Evolutionary conservation across 2,113 vertebrate species (phyloP), one percentile per base, ranked within the genome.

Genomic region (Diphyllodes magnificus): DNA sequence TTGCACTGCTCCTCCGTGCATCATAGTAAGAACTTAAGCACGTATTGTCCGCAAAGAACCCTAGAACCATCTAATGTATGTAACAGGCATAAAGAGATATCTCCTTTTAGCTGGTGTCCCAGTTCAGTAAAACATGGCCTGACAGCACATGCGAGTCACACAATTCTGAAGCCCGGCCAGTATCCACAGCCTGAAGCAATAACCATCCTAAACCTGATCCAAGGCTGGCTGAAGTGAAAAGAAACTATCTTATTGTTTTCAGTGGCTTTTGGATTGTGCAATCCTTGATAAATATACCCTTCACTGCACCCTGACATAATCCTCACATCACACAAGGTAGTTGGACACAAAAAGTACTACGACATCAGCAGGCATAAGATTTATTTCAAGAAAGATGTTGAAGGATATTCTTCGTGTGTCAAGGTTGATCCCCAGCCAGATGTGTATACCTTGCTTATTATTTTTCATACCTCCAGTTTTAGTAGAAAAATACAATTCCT

Each of bases 1-100:
- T 90, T 92, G 31, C 39, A 60, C 42, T 56, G 20, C 44, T 87
- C 51, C 17, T 63, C 63, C 57, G 20, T 2, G 2, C 30, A 71
- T 11, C 39, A 27, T 1, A 42, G 14, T 19, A 82, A 42, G 24
- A 86, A 59, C 4, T 54, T 54, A 12, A 31, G 12, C 27, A 40
- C 11, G 4, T 28, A 28, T 50, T 72, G 20, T n/a, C 50, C 73
- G 16, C 5, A 70, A 54, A 75, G 79, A 65, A 2, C 6, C 8
- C 0, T 4, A 49, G 22, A 88, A 50, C 10, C 11, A 49, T 37
- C 28, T n/a, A 56, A 65, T 0, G 0, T n/a, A 5, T 40, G 11
- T 11, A 50, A 21, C 0, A 31, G 14, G 2, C 3, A 2, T 69
- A 57, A 70, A 66, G 25, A 71, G 17, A 9, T 25, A 25, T 14